Conservation (phyloP, 1,140 invertebrate genomes). For the Conopomorpha cramerella region DNA sequence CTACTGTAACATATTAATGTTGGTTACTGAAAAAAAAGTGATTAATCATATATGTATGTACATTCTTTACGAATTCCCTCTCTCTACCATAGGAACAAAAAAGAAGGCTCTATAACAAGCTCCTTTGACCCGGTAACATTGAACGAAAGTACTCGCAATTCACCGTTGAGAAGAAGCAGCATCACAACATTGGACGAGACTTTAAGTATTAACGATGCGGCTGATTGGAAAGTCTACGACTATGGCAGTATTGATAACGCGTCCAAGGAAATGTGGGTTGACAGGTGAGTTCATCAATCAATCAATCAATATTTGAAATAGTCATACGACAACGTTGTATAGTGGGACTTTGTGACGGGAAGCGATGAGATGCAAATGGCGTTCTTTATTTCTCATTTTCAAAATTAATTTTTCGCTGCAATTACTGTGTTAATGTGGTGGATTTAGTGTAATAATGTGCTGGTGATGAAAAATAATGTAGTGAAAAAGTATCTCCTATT, state of each 20-base stretch:
- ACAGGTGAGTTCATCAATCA: too few species aligned
- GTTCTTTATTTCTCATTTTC: too few species aligned
- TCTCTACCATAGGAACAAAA: slow-evolving; percentile 10
- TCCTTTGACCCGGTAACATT: slow-evolving; percentile 35
- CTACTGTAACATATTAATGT: slow-evolving; percentile 3
- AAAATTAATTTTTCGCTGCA: too few species aligned
- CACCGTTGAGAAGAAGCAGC: slow-evolving; percentile 32
- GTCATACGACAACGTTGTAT: too few species aligned
- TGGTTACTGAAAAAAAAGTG: slow-evolving; percentile 20
- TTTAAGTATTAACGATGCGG: slow-evolving; percentile 46
- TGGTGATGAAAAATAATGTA: too few species aligned
- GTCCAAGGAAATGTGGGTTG: slow-evolving; percentile 52
- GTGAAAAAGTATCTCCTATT: too few species aligned
- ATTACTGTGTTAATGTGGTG: too few species aligned
- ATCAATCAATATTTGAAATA: too few species aligned
- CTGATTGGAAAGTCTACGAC: slow-evolving; percentile 42
- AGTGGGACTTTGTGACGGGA: too few species aligned
- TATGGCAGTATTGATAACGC: slow-evolving; percentile 27
- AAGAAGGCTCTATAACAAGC: slow-evolving; percentile 48
- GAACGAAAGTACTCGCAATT: slow-evolving; percentile 23
- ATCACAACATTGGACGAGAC: slow-evolving; percentile 49
- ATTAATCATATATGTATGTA: too few species aligned
- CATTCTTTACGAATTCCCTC: neutral
- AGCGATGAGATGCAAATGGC: too few species aligned
- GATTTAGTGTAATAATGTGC: too few species aligned